Evolutionary conservation across 2,797 vertebrate genomes (phyloP).

Genomic region (Petrocephalus schoutedeni): DNA sequence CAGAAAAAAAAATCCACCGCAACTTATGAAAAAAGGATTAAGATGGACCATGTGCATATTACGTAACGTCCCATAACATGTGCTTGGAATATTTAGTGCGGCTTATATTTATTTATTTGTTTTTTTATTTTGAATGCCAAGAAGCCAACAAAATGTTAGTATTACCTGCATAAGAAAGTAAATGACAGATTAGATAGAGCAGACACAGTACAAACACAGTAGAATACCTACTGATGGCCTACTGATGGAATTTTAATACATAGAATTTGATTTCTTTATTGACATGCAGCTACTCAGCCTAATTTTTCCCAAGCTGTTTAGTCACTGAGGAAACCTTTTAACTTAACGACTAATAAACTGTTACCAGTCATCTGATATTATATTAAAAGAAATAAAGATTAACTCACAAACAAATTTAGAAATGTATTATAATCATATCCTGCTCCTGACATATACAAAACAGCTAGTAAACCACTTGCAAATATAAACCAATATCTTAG

Average conservation of each 20-base stretch:
- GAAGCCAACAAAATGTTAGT: background rate
- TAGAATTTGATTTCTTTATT: background rate
- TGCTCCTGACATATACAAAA: background rate
- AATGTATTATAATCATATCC: background rate
- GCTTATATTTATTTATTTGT: background rate
- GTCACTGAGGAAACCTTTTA: background rate
- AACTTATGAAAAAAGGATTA: constrained; percentile 39
- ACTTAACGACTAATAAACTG: background rate
- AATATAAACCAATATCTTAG: background rate
- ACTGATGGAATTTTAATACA: background rate
- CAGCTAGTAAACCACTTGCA: background rate
- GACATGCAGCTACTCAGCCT: background rate
- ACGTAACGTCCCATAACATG: constrained; percentile 24
- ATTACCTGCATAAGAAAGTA: background rate
- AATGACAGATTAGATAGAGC: background rate
- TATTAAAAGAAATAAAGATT: background rate
- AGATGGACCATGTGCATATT: constrained; percentile 42
- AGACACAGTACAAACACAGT: background rate
- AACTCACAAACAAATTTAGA: background rate
- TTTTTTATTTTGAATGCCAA: background rate
- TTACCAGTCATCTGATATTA: background rate
- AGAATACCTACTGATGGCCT: background rate
- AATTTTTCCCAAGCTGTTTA: background rate
- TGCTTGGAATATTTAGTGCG: constrained; percentile 13
- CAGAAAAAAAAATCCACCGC: constrained; percentile 25